Evolutionary conservation across 1,140 invertebrate genomes (phyloP).

Genomic region (Hypsibius dujardini): DNA sequence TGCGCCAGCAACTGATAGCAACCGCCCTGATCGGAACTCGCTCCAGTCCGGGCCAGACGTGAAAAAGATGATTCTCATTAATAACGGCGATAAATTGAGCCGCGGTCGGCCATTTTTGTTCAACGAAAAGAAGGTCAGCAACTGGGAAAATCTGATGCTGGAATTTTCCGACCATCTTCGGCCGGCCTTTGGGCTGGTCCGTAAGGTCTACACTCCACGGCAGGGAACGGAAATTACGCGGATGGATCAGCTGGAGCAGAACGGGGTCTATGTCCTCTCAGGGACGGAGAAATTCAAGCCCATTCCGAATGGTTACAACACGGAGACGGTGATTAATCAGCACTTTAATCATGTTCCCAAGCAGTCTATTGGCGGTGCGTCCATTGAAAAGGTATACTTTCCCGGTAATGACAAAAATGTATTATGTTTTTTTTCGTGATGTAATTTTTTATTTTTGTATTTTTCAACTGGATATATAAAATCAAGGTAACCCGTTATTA

Average conservation of each 20-base stretch:
- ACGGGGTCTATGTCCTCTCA: background rate
- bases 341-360: background rate
- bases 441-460: background rate
- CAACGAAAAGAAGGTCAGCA: background rate
- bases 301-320: constrained; percentile 1
- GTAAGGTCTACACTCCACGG: background rate
- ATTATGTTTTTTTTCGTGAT: background rate
- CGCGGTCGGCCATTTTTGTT: background rate
- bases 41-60: too few species aligned
- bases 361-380: background rate
- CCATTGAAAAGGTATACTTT: background rate
- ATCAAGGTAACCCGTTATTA: background rate
- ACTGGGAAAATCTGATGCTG: background rate
- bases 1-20: too few species aligned
- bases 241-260: background rate
- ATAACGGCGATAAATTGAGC: background rate
- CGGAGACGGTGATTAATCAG: background rate
- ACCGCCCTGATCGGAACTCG: too few species aligned
- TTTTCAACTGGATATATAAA: background rate
- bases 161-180: background rate
- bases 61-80: too few species aligned
- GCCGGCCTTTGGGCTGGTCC: background rate
- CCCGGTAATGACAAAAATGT: too few species aligned
- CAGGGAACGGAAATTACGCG: background rate
- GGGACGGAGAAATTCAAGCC: background rate